Evolutionary conservation across 2,113 vertebrate genomes (phyloP).

Genomic region (Paraplagusia blochii): DNA sequence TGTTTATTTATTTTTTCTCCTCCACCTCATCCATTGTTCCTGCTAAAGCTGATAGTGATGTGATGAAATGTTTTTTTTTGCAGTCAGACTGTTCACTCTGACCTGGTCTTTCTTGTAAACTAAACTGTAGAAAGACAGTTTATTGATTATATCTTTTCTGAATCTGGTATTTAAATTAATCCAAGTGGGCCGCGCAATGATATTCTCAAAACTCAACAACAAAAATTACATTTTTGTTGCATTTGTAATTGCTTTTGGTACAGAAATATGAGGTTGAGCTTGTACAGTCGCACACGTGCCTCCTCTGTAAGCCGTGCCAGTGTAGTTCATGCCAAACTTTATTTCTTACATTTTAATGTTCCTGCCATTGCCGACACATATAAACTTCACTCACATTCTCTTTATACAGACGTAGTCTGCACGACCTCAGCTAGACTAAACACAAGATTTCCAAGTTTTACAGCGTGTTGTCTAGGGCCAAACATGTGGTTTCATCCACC

Average conservation of each 20-base stretch:
- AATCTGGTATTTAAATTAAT: neutral
- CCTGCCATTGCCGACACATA: constrained; percentile 1
- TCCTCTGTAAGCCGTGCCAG: constrained; percentile 6
- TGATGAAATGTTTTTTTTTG: constrained; percentile 35
- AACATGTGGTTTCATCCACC: constrained; percentile 26
- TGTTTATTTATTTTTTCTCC: neutral
- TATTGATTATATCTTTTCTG: constrained; percentile 21
- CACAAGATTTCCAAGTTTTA: constrained; percentile 37
- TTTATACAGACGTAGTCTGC: constrained; percentile 35
- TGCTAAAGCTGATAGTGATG: constrained; percentile 45
- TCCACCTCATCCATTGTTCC: constrained; percentile 17
- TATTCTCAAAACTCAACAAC: neutral
- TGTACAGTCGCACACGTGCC: neutral
- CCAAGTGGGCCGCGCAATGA: neutral
- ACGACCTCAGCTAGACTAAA: constrained; percentile 52
- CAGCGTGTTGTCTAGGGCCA: constrained; percentile 29
- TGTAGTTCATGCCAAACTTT: neutral
- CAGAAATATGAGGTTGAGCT: constrained; percentile 7
- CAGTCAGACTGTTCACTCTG: constrained; percentile 25
- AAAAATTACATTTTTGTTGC: neutral
- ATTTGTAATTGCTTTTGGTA: neutral
- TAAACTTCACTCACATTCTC: constrained; percentile 14
- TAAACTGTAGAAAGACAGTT: constrained; percentile 14
- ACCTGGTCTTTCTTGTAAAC: constrained; percentile 16
- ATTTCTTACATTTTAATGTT: constrained; percentile 7